Evolutionary conservation across 1,140 invertebrate genomes (phyloP), one percentile per base, ranked within the genome.

Genomic region (Atta texana): DNA sequence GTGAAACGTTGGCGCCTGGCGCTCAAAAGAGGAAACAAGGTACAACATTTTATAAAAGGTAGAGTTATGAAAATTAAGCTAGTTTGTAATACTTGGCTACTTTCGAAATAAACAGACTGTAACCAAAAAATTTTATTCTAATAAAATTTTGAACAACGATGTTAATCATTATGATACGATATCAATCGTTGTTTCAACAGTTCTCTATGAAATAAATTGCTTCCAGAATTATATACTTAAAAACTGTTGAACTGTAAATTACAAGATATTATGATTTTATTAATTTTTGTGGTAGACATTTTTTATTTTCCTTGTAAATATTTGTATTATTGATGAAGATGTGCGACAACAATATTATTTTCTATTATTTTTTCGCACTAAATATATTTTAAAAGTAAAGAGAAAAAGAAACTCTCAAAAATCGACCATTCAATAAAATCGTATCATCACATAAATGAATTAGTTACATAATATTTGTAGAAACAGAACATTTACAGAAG

Each of bases 1-100:
- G 92, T 93, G 92, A 93, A 93, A 90, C 91, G 81, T 88, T 93
- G 91, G 93, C 93, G 93, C 93, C 92, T 91, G 93, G 93, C 93
- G 93, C 92, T 91, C 88, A 44, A 71, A 81, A 78, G 69, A 63
- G 71, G 86, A 89, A 93, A 92, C 91, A 91, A 89, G 89, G 87
- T 92, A 89, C 68, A 86, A 87, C 69, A 64, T 91, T 90, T 91
- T 76, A 69, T 89, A 88, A 92, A 89, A 87, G 55, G 49, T 24
- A 16, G 51, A 44, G 68, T 75, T 87, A 87, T 92, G 92, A 91
- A 94, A 92, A 93, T 75, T 81, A 64, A 78, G 63, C 28, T 21
- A 68, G 57, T 76, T 71, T 21, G 61, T 82, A 75, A 71, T 87
- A 74, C 61, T 75, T 86, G 63, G 75, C 31, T 61, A 34, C 53